Evolutionary conservation across 2,888 invertebrate genomes (phyloP), one percentile per base, ranked within the genome.

Genomic region (Ophion obscuratus): DNA sequence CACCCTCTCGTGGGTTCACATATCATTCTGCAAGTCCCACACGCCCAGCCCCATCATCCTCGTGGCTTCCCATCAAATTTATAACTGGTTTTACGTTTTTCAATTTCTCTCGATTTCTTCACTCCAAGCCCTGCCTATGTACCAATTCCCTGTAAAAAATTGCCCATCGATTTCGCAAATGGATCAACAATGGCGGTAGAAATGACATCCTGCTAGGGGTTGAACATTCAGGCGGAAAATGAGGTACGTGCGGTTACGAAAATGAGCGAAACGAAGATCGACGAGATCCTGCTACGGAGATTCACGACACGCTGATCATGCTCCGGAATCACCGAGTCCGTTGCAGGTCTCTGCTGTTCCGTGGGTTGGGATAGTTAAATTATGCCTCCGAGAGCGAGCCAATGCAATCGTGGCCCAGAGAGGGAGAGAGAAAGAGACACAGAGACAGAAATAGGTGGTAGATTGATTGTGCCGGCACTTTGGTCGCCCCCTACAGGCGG

Each of bases 381-480:
- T 85, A 81, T 81, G 74, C 77, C 84, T 74, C 70, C 78, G 78
- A 73, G 71, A 71, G 73, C 66, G 73, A 84, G 20, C 71, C 59
- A 71, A 70, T 74, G 75, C 67, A 62, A 77, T 68, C 83, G 53
- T 61, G 61, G 9, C 81, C 87, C 84, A 84, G 84, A 81, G 87
- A 57, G 87, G 78, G 84, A 68, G 53, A 87, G 78, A 83, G 86
- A 80, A 87, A 76, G 76, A 84, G 85, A 79, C 70, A 53, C 71
- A 84, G 57, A 40, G 44, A 81, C 59, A 59, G 76, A 68, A 83
- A 87, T 88, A 90, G 89, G 90, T 88, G 91, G 90, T 90, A 91
- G 92, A 93, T 92, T 92, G 92, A 92, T 92, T 91, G 92, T 92
- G 90, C 89, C 89, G 90, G 91, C 92, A 92, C 91, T 91, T 76